Base-by-base conservation (phyloP, 2,113 vertebrate genomes). In the Ceyx melanurus region DNA sequence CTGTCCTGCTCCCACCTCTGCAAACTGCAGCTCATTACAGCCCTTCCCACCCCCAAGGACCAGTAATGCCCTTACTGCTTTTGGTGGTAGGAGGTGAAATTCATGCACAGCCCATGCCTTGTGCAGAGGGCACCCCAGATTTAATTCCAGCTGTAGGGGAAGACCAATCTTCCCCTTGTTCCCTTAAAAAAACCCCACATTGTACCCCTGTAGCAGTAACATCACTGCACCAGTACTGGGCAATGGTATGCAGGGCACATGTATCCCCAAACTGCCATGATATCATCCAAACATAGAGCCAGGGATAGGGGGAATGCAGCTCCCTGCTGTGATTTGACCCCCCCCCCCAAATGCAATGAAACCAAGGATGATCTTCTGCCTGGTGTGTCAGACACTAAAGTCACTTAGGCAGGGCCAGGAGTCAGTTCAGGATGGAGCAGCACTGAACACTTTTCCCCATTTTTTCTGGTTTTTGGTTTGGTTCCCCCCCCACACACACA, bases 401-500 rank as follows among this genome's bases (percentile, higher is more conserved):
- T 19, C 57, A 45, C 18, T 65, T 1, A 37, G 51, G 22, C 56
- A 84, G 45, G 60, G 33, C 26, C 25, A 19, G 45, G 67, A 9
- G 45, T 12, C 42, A 35, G 19, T 50, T 61, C 61, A 23, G 23
- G 53, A 28, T 20, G 45, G 13, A 51, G 53, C 46, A 61, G 19
- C 45, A 45, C 11, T 16, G n/a, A 17, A 23, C 1, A 2, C 8
- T 35, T 31, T 64, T 15, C 2, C 13, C 12, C n/a, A 4, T 13
- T 23, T 23, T 50, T 23, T 23, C 13, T 50, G 22, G 22, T 50
- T 50, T 48, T 23, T 11, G 37, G 37, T 37, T 37, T 37, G 37
- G 37, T 37, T 37, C 10, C 37, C 37, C 37, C 37, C 37, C 4
- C 37, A 9, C 37, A 37, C 37, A 9, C 37, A 4, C 37, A 9